Evolutionary conservation across 2,113 vertebrate species (phyloP), one percentile per base, ranked within the genome.

Genomic region (Bostrychus sinensis): DNA sequence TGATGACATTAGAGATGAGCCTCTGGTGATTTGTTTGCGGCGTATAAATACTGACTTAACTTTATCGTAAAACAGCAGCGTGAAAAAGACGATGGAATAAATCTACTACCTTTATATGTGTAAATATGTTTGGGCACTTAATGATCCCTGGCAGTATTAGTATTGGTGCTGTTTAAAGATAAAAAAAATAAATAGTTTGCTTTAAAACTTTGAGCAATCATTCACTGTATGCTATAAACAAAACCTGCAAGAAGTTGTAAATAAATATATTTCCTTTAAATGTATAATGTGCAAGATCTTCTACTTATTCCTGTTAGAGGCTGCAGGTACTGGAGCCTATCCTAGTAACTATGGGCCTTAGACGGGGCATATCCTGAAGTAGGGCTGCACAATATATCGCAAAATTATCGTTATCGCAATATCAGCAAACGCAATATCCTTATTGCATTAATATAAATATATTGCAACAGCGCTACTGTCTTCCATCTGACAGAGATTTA

Each of bases 31-130:
- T 45, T 56, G 61, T 50, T 28, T 75, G 55, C 28, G 13, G 61
- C 74, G 74, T 65, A 54, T 67, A 78, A 78, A 75, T 77, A 76
- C 71, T 66, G 78, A 63, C 71, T 68, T 20, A 59, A 64, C 43
- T 74, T 75, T 7, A 70, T 36, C 7, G 25, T 5, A 26, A 73
- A 75, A 58, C 25, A 8, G 58, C 20, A 48, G 22, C 14, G 45
- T 23, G 14, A 37, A 59, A 77, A 14, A 5, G 42, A 8, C 3
- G 5, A 11, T 14, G 34, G 45, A 28, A 72, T 75, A 69, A 26
- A 68, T 65, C 30, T 56, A 23, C 5, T 32, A 32, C 3, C 5
- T 32, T 32, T 32, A 32, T 32, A 32, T 32, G 30, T 32, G 30
- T 32, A 32, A 32, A 51, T 25, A 16, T 51, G 25, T 28, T n/a